Percentiles rank a stretch among this genome's conserved stretches.
These are phyloP conservation scores for Lutjanus erythropterus DNA, from an alignment of 2,113 vertebrate species.

Conservation along the genomic window DNA sequence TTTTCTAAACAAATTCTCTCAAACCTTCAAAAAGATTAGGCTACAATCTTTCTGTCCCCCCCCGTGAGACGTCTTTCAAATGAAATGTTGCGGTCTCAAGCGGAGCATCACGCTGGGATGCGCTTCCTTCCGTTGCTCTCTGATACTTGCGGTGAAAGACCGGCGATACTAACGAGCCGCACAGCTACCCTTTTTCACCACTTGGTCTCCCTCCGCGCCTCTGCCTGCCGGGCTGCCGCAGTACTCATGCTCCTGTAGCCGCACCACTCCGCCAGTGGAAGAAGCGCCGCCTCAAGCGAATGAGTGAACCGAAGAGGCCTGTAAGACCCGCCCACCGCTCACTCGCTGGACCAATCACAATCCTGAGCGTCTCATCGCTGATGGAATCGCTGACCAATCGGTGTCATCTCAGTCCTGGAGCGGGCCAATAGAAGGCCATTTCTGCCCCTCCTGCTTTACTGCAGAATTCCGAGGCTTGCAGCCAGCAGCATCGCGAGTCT, in stretches of 20 bases:
- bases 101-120: slow-evolving; percentile 83
- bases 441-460: slow-evolving; percentile 85
- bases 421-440: slow-evolving; percentile 72
- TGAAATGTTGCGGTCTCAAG: slow-evolving; percentile 80
- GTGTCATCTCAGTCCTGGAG: neutral
- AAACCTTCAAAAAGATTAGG: slow-evolving; percentile 65
- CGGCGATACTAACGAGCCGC: slow-evolving; percentile 76
- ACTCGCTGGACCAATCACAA: slow-evolving; percentile 67
- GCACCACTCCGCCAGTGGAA: slow-evolving; percentile 79
- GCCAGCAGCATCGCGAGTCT: slow-evolving; percentile 66
- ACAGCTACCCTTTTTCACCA: slow-evolving; percentile 65
- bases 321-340: slow-evolving; percentile 47
- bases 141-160: slow-evolving; percentile 79
- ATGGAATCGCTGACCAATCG: slow-evolving; percentile 66
- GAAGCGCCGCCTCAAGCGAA: slow-evolving; percentile 71
- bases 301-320: slow-evolving; percentile 22
- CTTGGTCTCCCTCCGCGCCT: slow-evolving; percentile 78
- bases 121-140: slow-evolving; percentile 76
- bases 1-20: slow-evolving; percentile 47
- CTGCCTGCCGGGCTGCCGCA: slow-evolving; percentile 75
- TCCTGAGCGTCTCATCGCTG: slow-evolving; percentile 48
- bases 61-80: slow-evolving; percentile 71
- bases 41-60: slow-evolving; percentile 43
- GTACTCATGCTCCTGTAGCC: slow-evolving; percentile 65
- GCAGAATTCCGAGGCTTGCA: slow-evolving; percentile 83